Evolutionary conservation across 2,113 vertebrate species (phyloP).

Genomic region (Gambusia affinis): DNA sequence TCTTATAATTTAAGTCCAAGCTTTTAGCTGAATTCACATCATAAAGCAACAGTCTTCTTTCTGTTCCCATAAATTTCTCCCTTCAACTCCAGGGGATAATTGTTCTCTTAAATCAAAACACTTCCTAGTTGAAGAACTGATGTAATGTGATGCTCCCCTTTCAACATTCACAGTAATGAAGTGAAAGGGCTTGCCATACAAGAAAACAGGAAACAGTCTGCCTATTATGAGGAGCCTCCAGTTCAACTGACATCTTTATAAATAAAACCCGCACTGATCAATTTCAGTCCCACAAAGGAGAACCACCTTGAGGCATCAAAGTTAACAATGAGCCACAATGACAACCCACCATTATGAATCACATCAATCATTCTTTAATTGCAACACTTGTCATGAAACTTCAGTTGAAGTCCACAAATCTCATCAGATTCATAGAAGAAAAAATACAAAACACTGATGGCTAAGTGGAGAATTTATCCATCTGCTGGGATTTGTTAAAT

Average conservation of each 20-base stretch:
- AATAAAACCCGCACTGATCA: conserved; percentile 11
- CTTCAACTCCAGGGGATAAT: background rate
- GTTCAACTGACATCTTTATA: conserved; percentile 27
- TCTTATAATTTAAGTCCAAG: background rate
- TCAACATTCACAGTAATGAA: background rate
- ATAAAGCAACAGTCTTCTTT: background rate
- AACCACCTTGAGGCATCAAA: conserved; percentile 9
- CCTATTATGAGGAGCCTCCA: conserved; percentile 1
- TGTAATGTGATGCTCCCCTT: background rate
- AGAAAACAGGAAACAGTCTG: conserved; percentile 3
- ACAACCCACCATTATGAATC: conserved; percentile 11
- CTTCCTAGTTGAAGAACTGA: background rate
- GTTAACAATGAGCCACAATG: conserved; percentile 6
- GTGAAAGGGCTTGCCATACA: background rate
- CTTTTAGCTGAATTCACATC: background rate
- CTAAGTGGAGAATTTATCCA: conserved; percentile 2
- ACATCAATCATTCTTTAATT: conserved; percentile 10
- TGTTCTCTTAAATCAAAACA: background rate
- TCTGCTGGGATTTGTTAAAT: conserved; percentile 22
- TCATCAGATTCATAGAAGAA: background rate
- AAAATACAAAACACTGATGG: conserved; percentile 3
- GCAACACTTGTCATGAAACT: background rate
- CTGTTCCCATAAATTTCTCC: background rate
- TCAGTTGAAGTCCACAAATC: conserved; percentile 15
- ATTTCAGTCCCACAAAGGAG: conserved; percentile 11